Evolutionary conservation across 92 coral and sea anemone species (phyloP).

Genomic region (Desmophyllum pertusum): DNA sequence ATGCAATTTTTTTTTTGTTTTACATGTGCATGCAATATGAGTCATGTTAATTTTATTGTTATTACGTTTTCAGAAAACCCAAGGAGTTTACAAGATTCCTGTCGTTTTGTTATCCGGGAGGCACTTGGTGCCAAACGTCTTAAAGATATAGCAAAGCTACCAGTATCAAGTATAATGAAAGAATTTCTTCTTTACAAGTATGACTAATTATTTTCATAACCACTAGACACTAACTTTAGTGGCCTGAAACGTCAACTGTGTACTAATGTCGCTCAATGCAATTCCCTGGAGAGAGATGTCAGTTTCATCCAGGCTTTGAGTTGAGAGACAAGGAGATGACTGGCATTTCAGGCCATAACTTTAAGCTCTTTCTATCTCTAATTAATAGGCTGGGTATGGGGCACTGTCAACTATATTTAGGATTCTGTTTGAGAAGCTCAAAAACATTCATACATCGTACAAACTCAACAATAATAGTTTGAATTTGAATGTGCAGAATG

Average conservation of each 20-base stretch:
- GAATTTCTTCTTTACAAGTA: slow-evolving; percentile 79
- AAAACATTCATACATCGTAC: too few species aligned
- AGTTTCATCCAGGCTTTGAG: too few species aligned
- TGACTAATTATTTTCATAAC: slow-evolving; percentile 2
- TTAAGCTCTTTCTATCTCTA: neutral
- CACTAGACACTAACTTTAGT: neutral
- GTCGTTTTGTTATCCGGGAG: slow-evolving; percentile 83
- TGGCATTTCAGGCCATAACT: neutral
- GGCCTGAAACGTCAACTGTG: neutral
- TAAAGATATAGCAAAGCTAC: slow-evolving; percentile 61
- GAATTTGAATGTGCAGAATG: too few species aligned
- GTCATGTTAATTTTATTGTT: neutral
- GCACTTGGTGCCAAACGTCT: slow-evolving; percentile 65
- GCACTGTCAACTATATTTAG: too few species aligned
- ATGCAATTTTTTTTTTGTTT: too few species aligned
- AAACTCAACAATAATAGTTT: too few species aligned
- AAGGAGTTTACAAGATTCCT: slow-evolving; percentile 82
- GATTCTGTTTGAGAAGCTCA: too few species aligned
- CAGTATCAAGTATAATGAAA: slow-evolving; percentile 77
- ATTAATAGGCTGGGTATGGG: neutral
- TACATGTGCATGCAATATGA: too few species aligned
- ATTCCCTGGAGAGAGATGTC: neutral
- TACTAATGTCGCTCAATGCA: neutral
- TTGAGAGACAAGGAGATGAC: neutral
- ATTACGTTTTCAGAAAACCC: slow-evolving; percentile 61